A percentile compares a stretch with the other conserved stretches of the same genome.
These are phyloP conservation scores for Mastigias papua DNA, from an alignment of 30 jellyfish, hydroid and myxozoan genomes.

Conservation along the genomic window DNA sequence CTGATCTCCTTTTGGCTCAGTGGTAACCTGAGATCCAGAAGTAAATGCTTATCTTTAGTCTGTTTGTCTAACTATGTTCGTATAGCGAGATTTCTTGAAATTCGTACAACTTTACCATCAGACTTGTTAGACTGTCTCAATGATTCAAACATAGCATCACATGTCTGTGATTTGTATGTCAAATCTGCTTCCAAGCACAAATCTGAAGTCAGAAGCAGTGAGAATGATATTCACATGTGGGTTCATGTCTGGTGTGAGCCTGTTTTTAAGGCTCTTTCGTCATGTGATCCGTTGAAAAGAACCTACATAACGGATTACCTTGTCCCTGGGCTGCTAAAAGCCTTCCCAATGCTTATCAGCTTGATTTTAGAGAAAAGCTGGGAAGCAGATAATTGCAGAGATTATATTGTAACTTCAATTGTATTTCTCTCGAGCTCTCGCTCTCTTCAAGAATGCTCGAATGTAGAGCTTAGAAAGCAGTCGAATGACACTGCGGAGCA, in stretches of 20 bases:
- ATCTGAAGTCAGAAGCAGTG: conserved; percentile 19
- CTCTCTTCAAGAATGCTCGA: conserved; percentile 59
- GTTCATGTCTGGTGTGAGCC: conserved; percentile 76
- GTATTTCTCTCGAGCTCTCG: conserved; percentile 73
- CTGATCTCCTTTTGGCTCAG: conserved; percentile 31
- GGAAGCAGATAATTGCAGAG: not conserved
- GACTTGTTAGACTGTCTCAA: conserved; percentile 71
- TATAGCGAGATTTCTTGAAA: conserved; percentile 33
- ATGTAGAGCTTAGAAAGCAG: conserved; percentile 6
- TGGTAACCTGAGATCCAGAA: conserved; percentile 67
- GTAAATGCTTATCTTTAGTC: conserved; percentile 63
- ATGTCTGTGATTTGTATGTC: conserved; percentile 81
- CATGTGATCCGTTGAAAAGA: conserved; percentile 42
- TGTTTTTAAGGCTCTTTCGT: conserved; percentile 55
- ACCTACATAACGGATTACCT: conserved; percentile 52
- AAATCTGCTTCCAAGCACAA: conserved; percentile 63
- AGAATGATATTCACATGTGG: conserved; percentile 50
- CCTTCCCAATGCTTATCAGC: conserved; percentile 39
- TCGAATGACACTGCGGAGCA: not conserved
- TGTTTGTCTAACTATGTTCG: conserved; percentile 39
- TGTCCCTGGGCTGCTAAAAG: conserved; percentile 80
- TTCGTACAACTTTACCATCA: conserved; percentile 45
- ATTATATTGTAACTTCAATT: conserved; percentile 50
- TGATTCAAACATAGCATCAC: conserved; percentile 78
- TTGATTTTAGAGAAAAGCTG: conserved; percentile 48